Percentiles rank a stretch among this genome's conserved stretches.
These are phyloP conservation scores for Halisarca cf. caerulea DNA, from an alignment of 37 sponge, comb jelly and placozoan genomes.

Conservation along the genomic window DNA sequence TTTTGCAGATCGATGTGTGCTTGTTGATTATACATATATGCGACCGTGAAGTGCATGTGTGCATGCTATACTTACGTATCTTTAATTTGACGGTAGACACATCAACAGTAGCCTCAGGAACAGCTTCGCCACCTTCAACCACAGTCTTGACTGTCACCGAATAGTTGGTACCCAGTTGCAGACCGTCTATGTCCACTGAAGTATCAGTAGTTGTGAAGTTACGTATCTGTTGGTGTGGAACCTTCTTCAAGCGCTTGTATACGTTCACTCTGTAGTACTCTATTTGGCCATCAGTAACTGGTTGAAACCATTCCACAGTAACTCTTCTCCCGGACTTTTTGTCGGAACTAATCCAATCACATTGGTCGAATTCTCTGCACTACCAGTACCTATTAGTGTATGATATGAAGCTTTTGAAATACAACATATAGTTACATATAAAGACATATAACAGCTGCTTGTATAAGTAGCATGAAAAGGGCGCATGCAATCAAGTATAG, in stretches of 20 bases:
- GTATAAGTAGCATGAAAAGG: too few relatives aligned
- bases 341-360: too few relatives aligned
- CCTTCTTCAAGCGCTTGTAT: neutral
- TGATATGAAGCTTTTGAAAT: neutral
- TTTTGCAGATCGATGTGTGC: too few relatives aligned
- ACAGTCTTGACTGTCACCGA: neutral
- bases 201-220: slow-evolving; percentile 4
- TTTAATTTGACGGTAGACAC: neutral
- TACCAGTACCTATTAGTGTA: neutral
- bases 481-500: too few relatives aligned
- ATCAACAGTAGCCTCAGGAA: neutral
- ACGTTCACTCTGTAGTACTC: neutral
- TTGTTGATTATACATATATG: too few relatives aligned
- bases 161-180: neutral
- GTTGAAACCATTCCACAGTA: neutral
- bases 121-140: neutral
- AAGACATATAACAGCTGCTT: too few relatives aligned
- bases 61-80: neutral
- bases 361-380: too few relatives aligned
- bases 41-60: too few relatives aligned
- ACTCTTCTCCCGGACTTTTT: neutral
- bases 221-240: too few relatives aligned
- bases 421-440: neutral
- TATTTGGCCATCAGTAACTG: neutral
- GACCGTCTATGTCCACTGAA: neutral